Evolutionary conservation across 2,113 vertebrate genomes (phyloP).

Genomic region (Nibea albiflora): DNA sequence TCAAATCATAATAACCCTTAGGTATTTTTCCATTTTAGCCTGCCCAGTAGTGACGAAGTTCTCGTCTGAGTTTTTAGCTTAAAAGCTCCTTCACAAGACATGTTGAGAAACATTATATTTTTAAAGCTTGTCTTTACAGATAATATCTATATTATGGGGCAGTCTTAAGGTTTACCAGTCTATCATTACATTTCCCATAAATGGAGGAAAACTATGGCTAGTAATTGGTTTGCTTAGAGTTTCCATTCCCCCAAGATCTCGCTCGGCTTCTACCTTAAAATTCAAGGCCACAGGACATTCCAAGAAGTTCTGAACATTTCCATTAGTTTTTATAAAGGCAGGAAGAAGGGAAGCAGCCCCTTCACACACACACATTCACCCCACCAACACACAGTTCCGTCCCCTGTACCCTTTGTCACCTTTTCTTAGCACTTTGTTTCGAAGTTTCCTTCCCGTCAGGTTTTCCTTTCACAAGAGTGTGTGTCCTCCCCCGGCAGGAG

Average conservation of each 20-base stretch:
- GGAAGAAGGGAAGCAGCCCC: slow-evolving; percentile 64
- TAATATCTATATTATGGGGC: slow-evolving; percentile 48
- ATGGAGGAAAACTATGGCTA: slow-evolving; percentile 45
- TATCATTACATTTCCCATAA: slow-evolving; percentile 65
- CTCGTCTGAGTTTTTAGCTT: slow-evolving; percentile 32
- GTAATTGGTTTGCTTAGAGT: slow-evolving; percentile 57
- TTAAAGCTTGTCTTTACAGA: slow-evolving; percentile 53
- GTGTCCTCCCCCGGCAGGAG: slow-evolving; percentile 56
- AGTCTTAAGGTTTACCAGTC: slow-evolving; percentile 53
- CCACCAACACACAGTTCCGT: slow-evolving; percentile 31
- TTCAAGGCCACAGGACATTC: slow-evolving; percentile 67
- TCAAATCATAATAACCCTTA: slow-evolving; percentile 30
- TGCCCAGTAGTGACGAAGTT: slow-evolving; percentile 17
- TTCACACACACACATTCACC: slow-evolving; percentile 23
- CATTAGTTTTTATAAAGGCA: slow-evolving; percentile 64
- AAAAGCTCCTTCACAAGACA: slow-evolving; percentile 18
- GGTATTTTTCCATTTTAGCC: slow-evolving; percentile 39
- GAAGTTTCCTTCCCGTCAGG: slow-evolving; percentile 73
- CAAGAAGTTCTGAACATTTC: slow-evolving; percentile 50
- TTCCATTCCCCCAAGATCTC: slow-evolving; percentile 56
- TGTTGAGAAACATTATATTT: slow-evolving; percentile 27
- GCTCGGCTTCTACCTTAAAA: slow-evolving; percentile 47
- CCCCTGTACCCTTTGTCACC: slow-evolving; percentile 47
- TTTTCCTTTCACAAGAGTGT: slow-evolving; percentile 62
- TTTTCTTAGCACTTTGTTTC: slow-evolving; percentile 76